Percentiles rank a stretch among this genome's conserved stretches.
Evolutionary conservation across 2,113 vertebrate genomes (phyloP).

Genomic region (Tringa solitaria): DNA sequence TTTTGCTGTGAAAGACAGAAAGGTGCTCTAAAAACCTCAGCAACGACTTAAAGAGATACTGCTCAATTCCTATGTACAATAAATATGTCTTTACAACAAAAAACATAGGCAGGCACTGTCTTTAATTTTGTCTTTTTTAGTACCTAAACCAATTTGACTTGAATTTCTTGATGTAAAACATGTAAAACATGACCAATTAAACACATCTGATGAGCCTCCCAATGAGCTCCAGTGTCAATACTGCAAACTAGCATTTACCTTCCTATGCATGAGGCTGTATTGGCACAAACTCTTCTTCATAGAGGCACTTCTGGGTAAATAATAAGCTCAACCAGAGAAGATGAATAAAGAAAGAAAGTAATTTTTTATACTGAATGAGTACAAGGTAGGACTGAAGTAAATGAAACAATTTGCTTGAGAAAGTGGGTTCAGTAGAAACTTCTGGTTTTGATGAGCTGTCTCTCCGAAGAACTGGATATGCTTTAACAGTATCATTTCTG

Average conservation of each 20-base stretch:
- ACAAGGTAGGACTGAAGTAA: background rate
- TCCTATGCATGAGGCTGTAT: background rate
- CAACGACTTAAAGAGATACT: background rate
- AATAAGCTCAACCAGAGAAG: background rate
- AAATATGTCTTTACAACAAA: background rate
- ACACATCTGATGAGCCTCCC: background rate
- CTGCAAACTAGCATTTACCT: background rate
- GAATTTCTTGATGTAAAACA: background rate
- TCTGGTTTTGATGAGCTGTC: constrained; percentile 47
- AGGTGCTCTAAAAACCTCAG: background rate
- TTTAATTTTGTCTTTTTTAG: background rate
- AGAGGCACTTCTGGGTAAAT: background rate
- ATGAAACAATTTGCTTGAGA: constrained; percentile 32
- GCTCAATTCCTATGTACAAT: background rate
- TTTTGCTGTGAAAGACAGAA: background rate
- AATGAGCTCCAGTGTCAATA: background rate
- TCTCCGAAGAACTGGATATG: constrained; percentile 26
- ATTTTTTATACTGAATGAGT: background rate
- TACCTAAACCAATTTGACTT: background rate
- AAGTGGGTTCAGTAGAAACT: constrained; percentile 20
- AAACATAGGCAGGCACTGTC: background rate
- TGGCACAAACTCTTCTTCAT: background rate
- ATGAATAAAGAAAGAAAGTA: background rate
- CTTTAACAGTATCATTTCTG: constrained; percentile 47
- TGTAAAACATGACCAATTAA: background rate